Conservation (phyloP, 2,113 vertebrate species). For the Prunella fulvescens region DNA sequence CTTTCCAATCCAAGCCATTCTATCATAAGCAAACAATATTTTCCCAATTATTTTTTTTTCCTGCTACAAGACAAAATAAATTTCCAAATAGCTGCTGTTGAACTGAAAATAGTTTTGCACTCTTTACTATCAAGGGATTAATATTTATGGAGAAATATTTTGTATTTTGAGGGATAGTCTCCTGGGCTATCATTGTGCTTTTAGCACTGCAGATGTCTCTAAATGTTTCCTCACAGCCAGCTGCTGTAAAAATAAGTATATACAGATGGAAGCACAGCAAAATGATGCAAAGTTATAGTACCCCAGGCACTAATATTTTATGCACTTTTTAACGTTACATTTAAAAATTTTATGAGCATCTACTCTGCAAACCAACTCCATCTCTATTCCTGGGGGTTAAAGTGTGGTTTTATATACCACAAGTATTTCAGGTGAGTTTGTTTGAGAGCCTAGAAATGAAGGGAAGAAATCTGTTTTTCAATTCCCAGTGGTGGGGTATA, state of each 20-base stretch:
- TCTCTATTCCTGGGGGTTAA: background rate
- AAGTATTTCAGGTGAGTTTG: background rate
- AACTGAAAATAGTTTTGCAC: background rate
- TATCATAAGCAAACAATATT: background rate
- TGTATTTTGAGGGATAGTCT: constrained; percentile 3
- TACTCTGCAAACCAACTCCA: background rate
- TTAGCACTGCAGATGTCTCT: constrained; percentile 37
- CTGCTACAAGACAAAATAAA: background rate
- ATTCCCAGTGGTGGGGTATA: background rate
- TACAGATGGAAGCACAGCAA: background rate
- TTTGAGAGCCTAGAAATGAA: background rate
- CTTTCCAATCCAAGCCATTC: background rate
- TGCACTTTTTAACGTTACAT: constrained; percentile 11
- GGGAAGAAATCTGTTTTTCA: background rate
- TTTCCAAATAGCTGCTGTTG: background rate
- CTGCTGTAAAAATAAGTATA: constrained; percentile 5
- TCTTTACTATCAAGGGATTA: background rate
- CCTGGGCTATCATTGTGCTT: background rate
- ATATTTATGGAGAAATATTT: constrained; percentile 38
- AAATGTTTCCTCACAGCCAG: background rate
- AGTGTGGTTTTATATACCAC: background rate
- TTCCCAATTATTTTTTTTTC: background rate
- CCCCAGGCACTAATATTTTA: constrained; percentile 28
- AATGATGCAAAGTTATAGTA: background rate
- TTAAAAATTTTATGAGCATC: constrained; percentile 30